Percentiles rank a stretch among this genome's conserved stretches.
Evolutionary conservation across 2,797 vertebrate genomes (phyloP).

Genomic region (Paratrypauchen microcephalus): DNA sequence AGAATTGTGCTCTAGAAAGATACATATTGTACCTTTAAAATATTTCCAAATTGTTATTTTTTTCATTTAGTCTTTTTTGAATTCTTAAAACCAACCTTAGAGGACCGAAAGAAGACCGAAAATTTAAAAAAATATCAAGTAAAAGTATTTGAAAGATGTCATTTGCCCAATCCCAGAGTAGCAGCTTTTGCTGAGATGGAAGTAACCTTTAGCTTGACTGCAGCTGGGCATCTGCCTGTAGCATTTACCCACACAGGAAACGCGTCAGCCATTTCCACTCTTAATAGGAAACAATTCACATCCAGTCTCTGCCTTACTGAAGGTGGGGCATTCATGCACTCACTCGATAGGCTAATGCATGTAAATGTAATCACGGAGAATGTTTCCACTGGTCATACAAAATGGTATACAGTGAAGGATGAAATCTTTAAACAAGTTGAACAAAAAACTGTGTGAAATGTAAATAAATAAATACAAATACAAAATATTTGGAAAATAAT

Average conservation of each 20-base stretch:
- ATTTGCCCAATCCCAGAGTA: background rate
- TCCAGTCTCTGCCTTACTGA: background rate
- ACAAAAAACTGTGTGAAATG: no score
- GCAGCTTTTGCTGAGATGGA: background rate
- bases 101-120: background rate
- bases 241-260: background rate
- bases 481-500: no score
- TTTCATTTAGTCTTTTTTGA: background rate
- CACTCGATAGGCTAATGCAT: background rate
- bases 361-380: background rate
- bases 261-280: background rate
- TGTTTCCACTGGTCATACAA: background rate
- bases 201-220: slow-evolving; percentile 10
- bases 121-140: background rate
- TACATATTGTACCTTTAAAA: background rate
- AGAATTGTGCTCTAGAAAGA: no score
- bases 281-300: slow-evolving; percentile 9
- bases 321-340: background rate
- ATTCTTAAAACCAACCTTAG: background rate
- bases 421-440: background rate
- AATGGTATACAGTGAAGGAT: background rate
- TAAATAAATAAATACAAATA: no score
- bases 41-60: background rate
- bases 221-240: background rate
- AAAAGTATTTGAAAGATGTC: background rate